Conservation (phyloP, 2,113 vertebrate genomes). For the Eleginops maclovinus region DNA sequence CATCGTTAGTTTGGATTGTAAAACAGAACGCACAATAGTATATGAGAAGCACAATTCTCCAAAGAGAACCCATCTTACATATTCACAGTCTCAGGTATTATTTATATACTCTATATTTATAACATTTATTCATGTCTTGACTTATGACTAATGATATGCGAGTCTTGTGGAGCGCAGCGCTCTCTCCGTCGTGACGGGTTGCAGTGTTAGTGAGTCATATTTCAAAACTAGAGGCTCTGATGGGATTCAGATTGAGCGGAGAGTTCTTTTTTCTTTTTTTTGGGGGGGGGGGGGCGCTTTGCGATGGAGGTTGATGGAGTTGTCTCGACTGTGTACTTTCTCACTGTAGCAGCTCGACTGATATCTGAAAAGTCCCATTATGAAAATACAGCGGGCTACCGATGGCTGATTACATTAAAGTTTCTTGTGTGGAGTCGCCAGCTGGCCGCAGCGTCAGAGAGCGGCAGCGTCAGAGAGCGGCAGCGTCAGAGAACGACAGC, state of each 20-base stretch:
- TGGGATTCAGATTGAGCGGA: slow-evolving; percentile 65
- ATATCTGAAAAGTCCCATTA: slow-evolving; percentile 70
- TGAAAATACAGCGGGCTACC: slow-evolving; percentile 54
- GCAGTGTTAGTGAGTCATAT: slow-evolving; percentile 72
- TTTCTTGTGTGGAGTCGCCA: slow-evolving; percentile 42
- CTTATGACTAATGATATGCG: slow-evolving; percentile 74
- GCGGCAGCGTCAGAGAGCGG: slow-evolving; percentile 6
- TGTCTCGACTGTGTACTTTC: slow-evolving; percentile 56
- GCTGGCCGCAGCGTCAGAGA: slow-evolving; percentile 50
- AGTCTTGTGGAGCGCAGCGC: slow-evolving; percentile 61
- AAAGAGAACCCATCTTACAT: slow-evolving; percentile 77
- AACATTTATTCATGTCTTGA: slow-evolving; percentile 79
- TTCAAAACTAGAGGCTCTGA: slow-evolving; percentile 75
- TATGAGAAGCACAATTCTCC: slow-evolving; percentile 78
- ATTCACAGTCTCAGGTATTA: slow-evolving; percentile 86
- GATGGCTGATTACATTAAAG: slow-evolving; percentile 49
- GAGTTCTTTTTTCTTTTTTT: slow-evolving; percentile 26
- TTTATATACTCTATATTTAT: slow-evolving; percentile 82
- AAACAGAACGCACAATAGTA: slow-evolving; percentile 79
- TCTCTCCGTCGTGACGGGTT: slow-evolving; percentile 57
- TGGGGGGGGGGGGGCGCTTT: slow-evolving; percentile 4
- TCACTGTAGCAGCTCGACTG: slow-evolving; percentile 75
- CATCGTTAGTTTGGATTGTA: slow-evolving; percentile 78
- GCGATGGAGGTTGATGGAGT: slow-evolving; percentile 65
- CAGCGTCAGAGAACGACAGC: too few relatives aligned